These are phyloP conservation scores for Diplosoma virens DNA, from an alignment of 23 tunicate species.

Conservation along the genomic window DNA sequence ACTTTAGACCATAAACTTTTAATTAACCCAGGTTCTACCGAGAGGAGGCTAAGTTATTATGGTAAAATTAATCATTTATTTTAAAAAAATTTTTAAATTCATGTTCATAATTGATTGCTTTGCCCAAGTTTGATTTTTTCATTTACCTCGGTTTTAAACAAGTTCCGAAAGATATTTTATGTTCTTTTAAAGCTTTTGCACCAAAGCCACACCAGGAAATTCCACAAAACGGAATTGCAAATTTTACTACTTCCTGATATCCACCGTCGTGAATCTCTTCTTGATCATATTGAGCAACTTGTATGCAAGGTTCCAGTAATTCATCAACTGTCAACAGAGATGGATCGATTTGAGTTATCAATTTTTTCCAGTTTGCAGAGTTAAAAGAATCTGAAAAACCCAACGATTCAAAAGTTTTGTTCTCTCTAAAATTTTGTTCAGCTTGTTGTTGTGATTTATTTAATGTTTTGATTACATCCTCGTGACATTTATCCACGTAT, in stretches of 20 bases:
- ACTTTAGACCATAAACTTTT: no score
- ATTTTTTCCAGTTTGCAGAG: background rate
- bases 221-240: conserved; percentile 56
- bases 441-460: background rate
- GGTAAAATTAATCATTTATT: no score
- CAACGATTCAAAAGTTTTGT: no score
- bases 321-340: conserved; percentile 25
- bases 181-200: conserved; percentile 6
- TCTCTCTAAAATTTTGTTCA: no score
- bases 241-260: conserved; percentile 52
- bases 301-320: conserved; percentile 55
- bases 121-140: no score
- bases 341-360: background rate
- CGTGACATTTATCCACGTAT: conserved; percentile 22
- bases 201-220: conserved; percentile 73
- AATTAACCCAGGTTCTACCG: no score
- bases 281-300: conserved; percentile 62
- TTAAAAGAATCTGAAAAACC: no score
- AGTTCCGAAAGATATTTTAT: conserved; percentile 46
- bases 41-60: no score
- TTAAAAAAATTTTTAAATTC: no score
- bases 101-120: no score
- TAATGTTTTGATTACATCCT: background rate
- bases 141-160: conserved; percentile 48
- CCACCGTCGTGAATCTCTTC: conserved; percentile 36